Conservation (phyloP, 2,888 invertebrate species). For the Noctua janthe region DNA sequence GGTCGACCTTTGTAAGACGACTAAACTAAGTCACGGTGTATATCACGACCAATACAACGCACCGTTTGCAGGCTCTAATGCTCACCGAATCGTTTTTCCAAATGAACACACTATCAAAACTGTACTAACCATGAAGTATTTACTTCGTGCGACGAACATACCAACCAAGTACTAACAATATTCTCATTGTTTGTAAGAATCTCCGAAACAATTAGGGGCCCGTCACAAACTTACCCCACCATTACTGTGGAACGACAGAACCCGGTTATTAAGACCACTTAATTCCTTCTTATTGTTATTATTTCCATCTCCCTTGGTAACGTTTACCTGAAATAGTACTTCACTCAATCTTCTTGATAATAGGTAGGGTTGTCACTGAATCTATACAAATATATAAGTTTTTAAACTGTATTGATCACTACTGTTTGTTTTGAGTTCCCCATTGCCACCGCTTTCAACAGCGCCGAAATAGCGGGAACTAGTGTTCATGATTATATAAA, state of each 20-base stretch:
- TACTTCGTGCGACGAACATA: not conserved
- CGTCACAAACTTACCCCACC: constrained; percentile 53
- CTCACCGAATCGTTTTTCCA: not conserved
- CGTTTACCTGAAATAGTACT: constrained; percentile 63
- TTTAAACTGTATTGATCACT: no score
- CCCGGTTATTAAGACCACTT: constrained; percentile 61
- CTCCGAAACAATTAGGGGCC: constrained; percentile 55
- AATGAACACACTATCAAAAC: constrained; percentile 6
- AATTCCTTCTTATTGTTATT: constrained; percentile 67
- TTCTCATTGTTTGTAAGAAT: constrained; percentile 44
- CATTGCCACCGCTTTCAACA: no score
- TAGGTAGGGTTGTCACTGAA: constrained; percentile 50
- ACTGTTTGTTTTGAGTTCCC: no score
- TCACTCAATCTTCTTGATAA: constrained; percentile 57
- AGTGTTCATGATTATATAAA: no score
- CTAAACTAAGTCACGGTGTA: no score
- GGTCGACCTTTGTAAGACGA: no score
- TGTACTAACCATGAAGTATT: not conserved
- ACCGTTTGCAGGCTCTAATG: no score
- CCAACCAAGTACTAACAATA: not conserved
- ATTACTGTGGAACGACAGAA: constrained; percentile 49
- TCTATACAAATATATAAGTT: not conserved
- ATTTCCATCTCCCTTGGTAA: constrained; percentile 61
- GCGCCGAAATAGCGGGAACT: no score
- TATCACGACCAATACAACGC: no score